Evolutionary conservation across 2,888 invertebrate species (phyloP).

Genomic region (Ceramica pisi): DNA sequence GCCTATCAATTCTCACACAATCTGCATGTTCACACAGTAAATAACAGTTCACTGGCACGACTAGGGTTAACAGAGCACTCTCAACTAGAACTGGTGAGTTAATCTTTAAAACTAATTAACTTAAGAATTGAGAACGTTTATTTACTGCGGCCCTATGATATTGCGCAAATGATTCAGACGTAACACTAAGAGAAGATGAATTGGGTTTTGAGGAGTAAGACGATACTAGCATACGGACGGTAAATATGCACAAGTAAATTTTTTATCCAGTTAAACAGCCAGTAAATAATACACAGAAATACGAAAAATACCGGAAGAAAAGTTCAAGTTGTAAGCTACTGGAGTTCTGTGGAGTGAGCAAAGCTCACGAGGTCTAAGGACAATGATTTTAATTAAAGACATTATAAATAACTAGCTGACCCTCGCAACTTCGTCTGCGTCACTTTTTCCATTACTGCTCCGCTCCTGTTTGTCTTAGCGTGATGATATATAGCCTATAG

Average conservation of each 20-base stretch:
- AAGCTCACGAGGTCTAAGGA: background rate
- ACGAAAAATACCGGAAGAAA: background rate
- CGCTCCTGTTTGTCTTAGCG: too few relatives aligned
- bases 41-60: constrained; percentile 27
- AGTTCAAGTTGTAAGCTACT: background rate
- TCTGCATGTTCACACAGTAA: constrained; percentile 55
- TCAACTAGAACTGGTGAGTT: background rate
- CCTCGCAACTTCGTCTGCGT: too few relatives aligned
- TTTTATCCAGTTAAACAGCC: too few relatives aligned
- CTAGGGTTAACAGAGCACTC: constrained; percentile 30
- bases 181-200: background rate
- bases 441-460: too few relatives aligned
- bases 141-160: background rate
- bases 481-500: too few relatives aligned
- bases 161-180: background rate
- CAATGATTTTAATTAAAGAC: background rate
- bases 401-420: too few relatives aligned
- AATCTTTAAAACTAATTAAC: constrained; percentile 12
- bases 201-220: background rate
- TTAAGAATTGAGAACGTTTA: background rate
- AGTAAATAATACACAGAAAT: too few relatives aligned
- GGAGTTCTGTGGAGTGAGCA: too few relatives aligned
- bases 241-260: too few relatives aligned
- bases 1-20: constrained; percentile 52
- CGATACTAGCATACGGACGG: too few relatives aligned